Evolutionary conservation across 23 tunicate species (phyloP), one percentile per base, ranked within the genome.

Genomic region (Trididemnum nubilum): DNA sequence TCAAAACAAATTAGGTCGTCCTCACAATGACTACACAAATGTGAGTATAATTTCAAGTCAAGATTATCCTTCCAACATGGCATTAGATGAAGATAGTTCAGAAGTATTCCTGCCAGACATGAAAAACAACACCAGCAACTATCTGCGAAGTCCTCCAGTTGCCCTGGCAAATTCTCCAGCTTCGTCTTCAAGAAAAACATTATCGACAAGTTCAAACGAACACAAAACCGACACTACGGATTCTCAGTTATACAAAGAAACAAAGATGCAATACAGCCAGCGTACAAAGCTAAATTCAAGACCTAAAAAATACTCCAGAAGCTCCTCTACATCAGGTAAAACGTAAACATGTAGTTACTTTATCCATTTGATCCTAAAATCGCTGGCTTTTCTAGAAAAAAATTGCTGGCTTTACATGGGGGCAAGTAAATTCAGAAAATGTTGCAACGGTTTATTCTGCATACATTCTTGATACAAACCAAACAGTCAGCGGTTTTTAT

Each of bases 21-120:
- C 67, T 12, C 67, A 24, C 67, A 22, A 61, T n/a, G 26, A 61
- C 3, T 61, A 61, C 67, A 15, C 25, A 4, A 61, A 61, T 3
- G 29, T 61, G 5, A 15, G 25, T 12, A n/a, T n/a, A 23, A 61
- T 12, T 23, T n/a, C 67, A 61, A 22, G 28, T 5, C 18, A 61
- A 0, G 54, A 36, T 24, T 34, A 76, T 1, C 87, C 87, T 0
- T 83, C 87, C 27, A 83, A 81, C 36, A 26, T 83, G 36, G 81
- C 59, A 1, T 35, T 83, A 24, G 87, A 83, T 33, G 25, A 61
- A 44, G 54, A 34, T 32, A 32, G 25, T 35, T 5, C 77, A 1
- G 77, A 44, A 44, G 54, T 44, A 44, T 44, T 72, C 2, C 49
- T 34, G 37, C n/a, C 24, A 1, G 77, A 36, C 1, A 65, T 65